Base-by-base conservation (phyloP, 2,888 invertebrate genomes). In the Epinotia brunnichana region DNA sequence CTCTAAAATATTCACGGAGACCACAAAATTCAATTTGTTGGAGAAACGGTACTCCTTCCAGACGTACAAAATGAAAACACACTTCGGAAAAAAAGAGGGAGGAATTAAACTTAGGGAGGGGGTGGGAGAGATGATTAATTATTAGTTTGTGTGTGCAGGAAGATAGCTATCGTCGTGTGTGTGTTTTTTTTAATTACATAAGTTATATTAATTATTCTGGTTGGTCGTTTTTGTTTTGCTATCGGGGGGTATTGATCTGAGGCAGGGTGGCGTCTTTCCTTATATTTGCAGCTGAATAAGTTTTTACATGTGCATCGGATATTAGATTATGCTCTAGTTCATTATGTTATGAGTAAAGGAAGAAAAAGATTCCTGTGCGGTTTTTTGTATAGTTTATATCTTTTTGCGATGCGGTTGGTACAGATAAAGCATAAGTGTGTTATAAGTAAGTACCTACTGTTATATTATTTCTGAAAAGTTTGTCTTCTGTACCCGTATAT, bases 1-100 rank as follows among this genome's bases (percentile, higher is more conserved):
- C 77, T 78, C 76, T 90, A 87, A 92, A 90, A 91, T 91, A 92
- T 92, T 90, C 91, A 88, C 84, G 82, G 84, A 87, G 86, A 92
- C 92, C 92, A 88, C 92, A 91, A 90, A 92, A 92, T 92, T 92
- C 92, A 92, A 91, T 92, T 92, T 92, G 88, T 89, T 85, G 81
- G 79, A 84, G 80, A 83, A 85, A 85, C 87, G 83, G 85, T 81
- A 80, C 82, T 83, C 82, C 84, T 85, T 80, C 83, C 86, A 88
- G 89, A 86, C 88, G 89, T 85, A 89, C 88, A 89, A 90, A 91
- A 92, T 90, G 91, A 92, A 90, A 90, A 89, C 88, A 87, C 84
- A 83, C 84, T 84, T 81, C 83, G 86, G 86, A 87, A 91, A 91
- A 24, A 92, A 91, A 89, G 75, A 74, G 73, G 80, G 80, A 84